Conservation (phyloP, 2,113 vertebrate species). For the Casuarius casuarius region DNA sequence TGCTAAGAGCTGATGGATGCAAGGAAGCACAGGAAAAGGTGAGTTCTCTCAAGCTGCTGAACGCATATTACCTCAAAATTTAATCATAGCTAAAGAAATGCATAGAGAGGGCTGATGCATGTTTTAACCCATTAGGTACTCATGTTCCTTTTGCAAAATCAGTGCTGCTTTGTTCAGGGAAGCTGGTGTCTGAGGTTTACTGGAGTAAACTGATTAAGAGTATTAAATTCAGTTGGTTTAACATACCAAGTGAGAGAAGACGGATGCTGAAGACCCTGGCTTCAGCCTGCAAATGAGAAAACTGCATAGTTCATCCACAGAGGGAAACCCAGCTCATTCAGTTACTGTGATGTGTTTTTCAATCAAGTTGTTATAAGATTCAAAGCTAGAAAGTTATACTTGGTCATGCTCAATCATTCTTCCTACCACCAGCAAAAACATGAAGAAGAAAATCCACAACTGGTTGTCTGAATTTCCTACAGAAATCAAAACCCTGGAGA, state of each 20-base stretch:
- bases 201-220: not conserved
- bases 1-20: not conserved
- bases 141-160: not conserved
- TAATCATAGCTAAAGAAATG: not conserved
- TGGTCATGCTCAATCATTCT: not conserved
- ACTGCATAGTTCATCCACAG: not conserved
- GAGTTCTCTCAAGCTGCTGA: not conserved
- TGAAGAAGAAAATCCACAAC: not conserved
- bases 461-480: not conserved
- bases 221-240: not conserved
- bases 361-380: not conserved
- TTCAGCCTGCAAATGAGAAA: not conserved
- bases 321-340: not conserved
- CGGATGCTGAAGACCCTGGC: not conserved
- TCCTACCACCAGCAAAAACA: not conserved
- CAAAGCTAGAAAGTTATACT: not conserved
- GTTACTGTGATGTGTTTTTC: not conserved
- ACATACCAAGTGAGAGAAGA: not conserved
- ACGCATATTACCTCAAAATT: constrained; percentile 5
- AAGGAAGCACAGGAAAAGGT: constrained; percentile 25
- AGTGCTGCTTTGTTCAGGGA: not conserved
- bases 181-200: not conserved
- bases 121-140: not conserved
- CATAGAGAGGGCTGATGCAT: not conserved
- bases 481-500: not conserved